phyloP scores from a whole-genome alignment of 1,140 invertebrate species.

The Meloidogyne floridensis region DNA sequence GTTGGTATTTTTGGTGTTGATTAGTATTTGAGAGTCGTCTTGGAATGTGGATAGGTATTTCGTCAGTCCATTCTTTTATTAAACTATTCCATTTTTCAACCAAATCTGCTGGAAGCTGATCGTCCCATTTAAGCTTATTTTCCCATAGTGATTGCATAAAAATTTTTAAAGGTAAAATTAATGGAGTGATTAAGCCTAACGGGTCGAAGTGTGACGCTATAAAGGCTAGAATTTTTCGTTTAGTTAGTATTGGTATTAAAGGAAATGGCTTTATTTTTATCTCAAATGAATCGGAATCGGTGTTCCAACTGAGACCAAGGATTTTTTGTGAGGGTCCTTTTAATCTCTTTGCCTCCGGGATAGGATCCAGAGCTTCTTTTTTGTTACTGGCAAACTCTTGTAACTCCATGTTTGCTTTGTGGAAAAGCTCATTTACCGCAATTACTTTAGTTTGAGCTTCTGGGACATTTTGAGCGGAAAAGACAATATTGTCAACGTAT shows the following conservation, averaged over 20 bases:
- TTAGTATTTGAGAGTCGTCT: not conserved
- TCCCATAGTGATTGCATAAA: conserved; percentile 2
- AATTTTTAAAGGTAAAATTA: not conserved
- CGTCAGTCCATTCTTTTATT: not conserved
- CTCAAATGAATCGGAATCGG: not conserved
- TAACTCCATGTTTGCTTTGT: not conserved
- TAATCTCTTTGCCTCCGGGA: not conserved
- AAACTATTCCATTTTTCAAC: not conserved
- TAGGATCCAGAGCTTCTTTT: not conserved
- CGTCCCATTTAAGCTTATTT: not conserved
- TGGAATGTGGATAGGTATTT: not conserved
- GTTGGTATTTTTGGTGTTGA: not conserved
- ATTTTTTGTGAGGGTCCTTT: not conserved
- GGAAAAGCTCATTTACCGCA: not conserved
- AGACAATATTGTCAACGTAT: conserved; percentile 18
- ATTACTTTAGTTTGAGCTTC: not conserved
- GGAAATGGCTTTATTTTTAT: not conserved
- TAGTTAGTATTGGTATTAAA: not conserved
- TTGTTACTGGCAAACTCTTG: not conserved
- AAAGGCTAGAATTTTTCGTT: not conserved
- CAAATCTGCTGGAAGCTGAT: not conserved
- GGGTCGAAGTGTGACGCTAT: conserved; percentile 1
- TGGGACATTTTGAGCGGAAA: not conserved
- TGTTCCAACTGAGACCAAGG: not conserved
- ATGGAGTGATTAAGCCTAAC: not conserved